phyloP scores from a whole-genome alignment of 2,888 invertebrate genomes.

The Metalampra italica region DNA sequence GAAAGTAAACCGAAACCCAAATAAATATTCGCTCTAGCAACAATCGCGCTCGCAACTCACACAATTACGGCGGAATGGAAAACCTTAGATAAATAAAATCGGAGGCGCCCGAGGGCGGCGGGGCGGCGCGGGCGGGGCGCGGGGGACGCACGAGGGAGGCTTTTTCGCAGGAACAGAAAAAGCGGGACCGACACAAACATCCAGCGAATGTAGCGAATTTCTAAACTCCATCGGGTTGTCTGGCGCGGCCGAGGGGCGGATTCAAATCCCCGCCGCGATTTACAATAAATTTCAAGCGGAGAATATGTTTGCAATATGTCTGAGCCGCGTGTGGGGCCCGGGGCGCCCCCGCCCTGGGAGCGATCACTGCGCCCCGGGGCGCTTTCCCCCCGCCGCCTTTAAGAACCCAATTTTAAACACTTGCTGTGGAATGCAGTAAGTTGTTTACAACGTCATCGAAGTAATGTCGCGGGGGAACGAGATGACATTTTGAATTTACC shows the following conservation, averaged over 20 bases:
- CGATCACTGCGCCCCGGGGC: slow-evolving; percentile 31
- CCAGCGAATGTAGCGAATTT: slow-evolving; percentile 72
- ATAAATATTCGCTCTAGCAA: slow-evolving; percentile 76
- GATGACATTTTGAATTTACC: slow-evolving; percentile 35
- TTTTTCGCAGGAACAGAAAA: slow-evolving; percentile 55
- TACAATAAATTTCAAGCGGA: slow-evolving; percentile 74
- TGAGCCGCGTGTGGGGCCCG: slow-evolving; percentile 25
- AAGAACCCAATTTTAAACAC: slow-evolving; percentile 58
- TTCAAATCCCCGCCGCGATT: slow-evolving; percentile 69
- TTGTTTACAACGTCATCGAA: slow-evolving; percentile 67
- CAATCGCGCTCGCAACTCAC: slow-evolving; percentile 71
- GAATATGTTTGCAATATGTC: slow-evolving; percentile 76
- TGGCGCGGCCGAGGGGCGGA: slow-evolving; percentile 53
- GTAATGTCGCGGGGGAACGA: slow-evolving; percentile 27
- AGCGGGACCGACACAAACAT: slow-evolving; percentile 70
- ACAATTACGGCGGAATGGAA: slow-evolving; percentile 74
- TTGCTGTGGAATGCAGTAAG: slow-evolving; percentile 51
- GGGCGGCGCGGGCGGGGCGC: slow-evolving; percentile 14
- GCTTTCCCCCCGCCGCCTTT: slow-evolving; percentile 17
- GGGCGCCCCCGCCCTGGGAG: slow-evolving; percentile 16
- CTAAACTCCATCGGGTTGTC: slow-evolving; percentile 73
- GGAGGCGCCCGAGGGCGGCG: slow-evolving; percentile 45
- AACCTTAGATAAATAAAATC: slow-evolving; percentile 76
- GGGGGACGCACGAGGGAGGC: slow-evolving; percentile 23
- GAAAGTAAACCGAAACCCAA: slow-evolving; percentile 68